Evolutionary conservation across 1,140 invertebrate genomes (phyloP), one percentile per base, ranked within the genome.

Genomic region (Capitella teleta): DNA sequence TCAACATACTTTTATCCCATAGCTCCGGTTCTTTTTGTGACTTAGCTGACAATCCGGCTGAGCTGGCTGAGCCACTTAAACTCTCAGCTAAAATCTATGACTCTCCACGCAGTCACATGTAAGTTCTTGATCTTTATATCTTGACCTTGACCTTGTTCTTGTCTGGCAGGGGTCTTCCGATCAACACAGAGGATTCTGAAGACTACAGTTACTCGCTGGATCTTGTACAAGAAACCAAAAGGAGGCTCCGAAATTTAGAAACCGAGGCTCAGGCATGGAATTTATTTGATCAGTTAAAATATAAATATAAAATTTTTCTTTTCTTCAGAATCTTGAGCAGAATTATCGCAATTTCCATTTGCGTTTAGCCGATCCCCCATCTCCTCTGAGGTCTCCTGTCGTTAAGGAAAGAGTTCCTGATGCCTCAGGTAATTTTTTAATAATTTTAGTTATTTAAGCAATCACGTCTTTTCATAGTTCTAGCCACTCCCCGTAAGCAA

Each of bases 261-360:
- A 65, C 58, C 47, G 66, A 68, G 44, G 66, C 64, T 10, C 55
- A 64, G 57, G 66, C 8, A 10, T 41, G 38, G 18, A 14, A 14
- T 41, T 0, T n/a, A 41, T 19, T 41, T 10, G 10, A n/a, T 41
- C 8, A 41, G 19, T 41, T 14, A 41, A 19, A 41, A 41, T 41
- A 14, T 19, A 41, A 10, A 41, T 10, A n/a, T 0, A 41, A 41
- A 26, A 3, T 21, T 44, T 50, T 49, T 24, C 55, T 18, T 51
- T 47, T 28, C 37, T 53, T n/a, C 49, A 67, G 65, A 66, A 61
- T 51, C 47, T 67, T 42, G 65, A 67, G 49, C 49, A 55, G 36
- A 60, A 61, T 0, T 67, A 66, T 41, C 52, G 56, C 23, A 60
- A 67, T 30, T 66, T 67, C 36, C 65, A 67, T 50, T 62, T 59